These are phyloP conservation scores for Trachelipus rathkii DNA, from an alignment of 1,140 invertebrate genomes.

Conservation along the genomic window DNA sequence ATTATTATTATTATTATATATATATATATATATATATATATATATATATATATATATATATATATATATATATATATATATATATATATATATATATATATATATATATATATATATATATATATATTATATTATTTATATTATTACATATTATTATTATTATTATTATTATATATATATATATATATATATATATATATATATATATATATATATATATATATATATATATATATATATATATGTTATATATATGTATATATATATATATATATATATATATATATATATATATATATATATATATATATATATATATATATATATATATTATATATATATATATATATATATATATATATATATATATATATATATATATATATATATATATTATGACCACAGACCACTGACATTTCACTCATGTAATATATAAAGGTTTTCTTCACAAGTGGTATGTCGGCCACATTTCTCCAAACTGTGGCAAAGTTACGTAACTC, in stretches of 20 bases:
- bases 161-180: no score
- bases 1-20: no score
- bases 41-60: conserved; percentile 15
- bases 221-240: conserved; percentile 15
- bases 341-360: conserved; percentile 10
- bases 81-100: conserved; percentile 13
- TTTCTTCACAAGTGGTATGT: no score
- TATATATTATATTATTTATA: background rate
- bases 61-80: conserved; percentile 15
- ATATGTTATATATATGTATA: background rate
- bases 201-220: conserved; percentile 15
- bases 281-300: conserved; percentile 13
- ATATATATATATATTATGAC: no score
- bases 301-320: conserved; percentile 15
- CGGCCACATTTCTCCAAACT: no score
- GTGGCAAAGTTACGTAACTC: no score
- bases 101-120: background rate
- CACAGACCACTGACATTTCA: no score
- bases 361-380: background rate
- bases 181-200: conserved; percentile 13
- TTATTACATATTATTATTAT: no score
- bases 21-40: conserved; percentile 7
- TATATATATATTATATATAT: conserved; percentile 15
- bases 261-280: background rate
- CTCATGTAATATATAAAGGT: no score